These are phyloP conservation scores for Plusia festucae DNA, from an alignment of 2,888 invertebrate species.

Conservation along the genomic window DNA sequence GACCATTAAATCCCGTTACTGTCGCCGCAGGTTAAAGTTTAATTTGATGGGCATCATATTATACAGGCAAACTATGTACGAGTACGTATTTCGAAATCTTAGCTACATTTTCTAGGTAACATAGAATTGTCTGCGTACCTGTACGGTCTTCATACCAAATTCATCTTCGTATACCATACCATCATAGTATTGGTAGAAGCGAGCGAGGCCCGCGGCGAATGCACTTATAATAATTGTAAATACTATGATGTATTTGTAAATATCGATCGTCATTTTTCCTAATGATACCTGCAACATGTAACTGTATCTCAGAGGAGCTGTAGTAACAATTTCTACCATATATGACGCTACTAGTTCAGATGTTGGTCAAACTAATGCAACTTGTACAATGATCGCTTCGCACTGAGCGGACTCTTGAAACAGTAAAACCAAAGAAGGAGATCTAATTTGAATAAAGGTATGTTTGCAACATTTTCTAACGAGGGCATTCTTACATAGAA, in stretches of 20 bases:
- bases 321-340: slow-evolving; percentile 31
- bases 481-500: slow-evolving; percentile 62
- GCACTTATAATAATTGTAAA: slow-evolving; percentile 90
- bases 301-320: slow-evolving; percentile 29
- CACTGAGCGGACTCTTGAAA: slow-evolving; percentile 39
- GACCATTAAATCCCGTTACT: slow-evolving; percentile 47
- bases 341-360: slow-evolving; percentile 6
- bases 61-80: slow-evolving; percentile 11
- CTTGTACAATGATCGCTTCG: slow-evolving; percentile 29
- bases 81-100: slow-evolving; percentile 3
- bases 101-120: slow-evolving; percentile 11
- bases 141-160: slow-evolving; percentile 89
- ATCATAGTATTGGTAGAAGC: slow-evolving; percentile 91
- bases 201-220: slow-evolving; percentile 90
- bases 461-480: slow-evolving; percentile 60
- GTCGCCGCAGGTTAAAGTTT: slow-evolving; percentile 43
- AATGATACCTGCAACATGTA: slow-evolving; percentile 87
- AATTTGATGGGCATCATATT: slow-evolving; percentile 31
- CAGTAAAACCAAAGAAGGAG: slow-evolving; percentile 54
- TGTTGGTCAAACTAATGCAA: slow-evolving; percentile 22
- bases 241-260: slow-evolving; percentile 90
- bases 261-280: slow-evolving; percentile 92
- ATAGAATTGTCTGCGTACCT: slow-evolving; percentile 61
- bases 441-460: slow-evolving; percentile 57
- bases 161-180: slow-evolving; percentile 90